phyloP scores from a whole-genome alignment of 2,888 invertebrate species.

The Poecilobothrus nobilitatus region DNA sequence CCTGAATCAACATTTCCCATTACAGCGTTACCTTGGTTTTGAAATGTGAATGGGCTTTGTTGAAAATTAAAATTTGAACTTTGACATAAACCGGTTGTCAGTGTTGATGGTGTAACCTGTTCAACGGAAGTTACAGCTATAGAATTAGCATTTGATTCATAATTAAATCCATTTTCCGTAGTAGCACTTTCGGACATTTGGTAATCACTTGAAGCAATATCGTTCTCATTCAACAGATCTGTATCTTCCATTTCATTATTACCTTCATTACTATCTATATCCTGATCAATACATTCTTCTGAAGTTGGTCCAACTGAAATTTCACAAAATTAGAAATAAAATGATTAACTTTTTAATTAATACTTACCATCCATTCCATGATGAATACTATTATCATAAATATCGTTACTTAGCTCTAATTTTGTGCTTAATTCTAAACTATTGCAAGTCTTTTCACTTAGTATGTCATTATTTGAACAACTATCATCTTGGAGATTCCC shows the following conservation, averaged over 20 bases:
- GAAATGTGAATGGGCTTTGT: slow-evolving; percentile 15
- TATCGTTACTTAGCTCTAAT: slow-evolving; percentile 19
- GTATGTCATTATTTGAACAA: slow-evolving; percentile 12
- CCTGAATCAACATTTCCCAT: not conserved
- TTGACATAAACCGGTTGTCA: slow-evolving; percentile 19
- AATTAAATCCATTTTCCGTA: not conserved
- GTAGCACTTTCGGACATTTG: slow-evolving; percentile 7
- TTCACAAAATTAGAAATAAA: not conserved
- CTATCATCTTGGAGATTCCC: not conserved
- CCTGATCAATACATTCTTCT: not conserved
- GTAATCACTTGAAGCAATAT: slow-evolving; percentile 18
- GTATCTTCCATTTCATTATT: slow-evolving; percentile 12
- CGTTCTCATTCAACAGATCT: slow-evolving; percentile 16
- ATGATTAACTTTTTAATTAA: not conserved
- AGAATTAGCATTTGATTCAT: slow-evolving; percentile 19
- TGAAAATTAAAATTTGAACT: slow-evolving; percentile 20
- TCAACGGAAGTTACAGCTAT: slow-evolving; percentile 20
- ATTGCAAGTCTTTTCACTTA: slow-evolving; percentile 20
- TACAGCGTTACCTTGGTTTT: slow-evolving; percentile 5
- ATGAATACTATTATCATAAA: slow-evolving; percentile 14
- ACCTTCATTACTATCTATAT: not conserved
- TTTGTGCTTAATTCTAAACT: slow-evolving; percentile 19
- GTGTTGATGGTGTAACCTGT: slow-evolving; percentile 17
- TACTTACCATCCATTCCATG: not conserved
- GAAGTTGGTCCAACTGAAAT: not conserved